A percentile compares a stretch with the other conserved stretches of the same genome.
Evolutionary conservation across 2,888 invertebrate species (phyloP).

Genomic region (Cremastinae sp.): DNA sequence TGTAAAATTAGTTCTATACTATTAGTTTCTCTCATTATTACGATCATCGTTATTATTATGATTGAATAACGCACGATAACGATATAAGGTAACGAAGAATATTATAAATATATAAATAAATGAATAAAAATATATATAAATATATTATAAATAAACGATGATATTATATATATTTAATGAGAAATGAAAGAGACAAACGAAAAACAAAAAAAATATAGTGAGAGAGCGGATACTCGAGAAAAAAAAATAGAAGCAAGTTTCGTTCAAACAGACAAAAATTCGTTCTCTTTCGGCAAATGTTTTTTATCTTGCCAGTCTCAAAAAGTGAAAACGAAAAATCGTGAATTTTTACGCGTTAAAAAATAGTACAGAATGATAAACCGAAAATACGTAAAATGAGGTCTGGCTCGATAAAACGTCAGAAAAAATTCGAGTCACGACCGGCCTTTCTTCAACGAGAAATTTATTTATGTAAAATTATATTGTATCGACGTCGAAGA

Average conservation of each 20-base stretch:
- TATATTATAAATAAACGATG: constrained; percentile 51
- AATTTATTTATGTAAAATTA: constrained; percentile 78
- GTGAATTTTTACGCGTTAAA: constrained; percentile 52
- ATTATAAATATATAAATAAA: constrained; percentile 68
- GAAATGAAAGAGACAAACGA: constrained; percentile 40
- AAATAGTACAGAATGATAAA: constrained; percentile 62
- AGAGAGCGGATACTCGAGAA: constrained; percentile 44
- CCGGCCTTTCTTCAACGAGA: constrained; percentile 78
- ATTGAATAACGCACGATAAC: constrained; percentile 70
- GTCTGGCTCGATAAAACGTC: constrained; percentile 69
- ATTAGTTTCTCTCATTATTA: constrained; percentile 73
- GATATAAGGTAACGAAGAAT: constrained; percentile 78
- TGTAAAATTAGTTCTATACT: constrained; percentile 79
- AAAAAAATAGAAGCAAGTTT: constrained; percentile 23
- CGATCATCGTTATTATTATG: constrained; percentile 61
- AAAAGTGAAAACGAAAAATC: constrained; percentile 15
- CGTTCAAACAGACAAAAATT: constrained; percentile 23
- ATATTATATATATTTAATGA: constrained; percentile 59
- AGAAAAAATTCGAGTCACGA: constrained; percentile 65
- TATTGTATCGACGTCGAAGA: constrained; percentile 56
- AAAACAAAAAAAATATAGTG: constrained; percentile 34
- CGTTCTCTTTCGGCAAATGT: constrained; percentile 28
- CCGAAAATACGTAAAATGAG: constrained; percentile 79
- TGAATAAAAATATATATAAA: constrained; percentile 60
- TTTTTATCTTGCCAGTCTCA: constrained; percentile 28